Base-by-base conservation (phyloP, 2,888 invertebrate genomes). In the Hoplodrina blanda region DNA sequence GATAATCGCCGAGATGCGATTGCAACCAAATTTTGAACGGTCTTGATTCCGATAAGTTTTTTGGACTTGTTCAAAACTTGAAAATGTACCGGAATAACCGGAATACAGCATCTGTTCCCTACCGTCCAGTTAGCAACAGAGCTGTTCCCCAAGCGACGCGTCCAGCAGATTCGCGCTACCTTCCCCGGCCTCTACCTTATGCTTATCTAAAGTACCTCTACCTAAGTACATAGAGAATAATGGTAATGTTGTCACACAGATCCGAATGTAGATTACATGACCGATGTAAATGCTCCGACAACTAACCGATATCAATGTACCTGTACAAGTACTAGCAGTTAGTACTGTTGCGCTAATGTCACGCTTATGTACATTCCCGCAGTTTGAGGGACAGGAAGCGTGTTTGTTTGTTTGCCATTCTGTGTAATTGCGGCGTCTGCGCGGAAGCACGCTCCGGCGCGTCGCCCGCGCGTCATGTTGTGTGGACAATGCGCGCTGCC, bases 391-490 rank as follows among this genome's bases (percentile, higher is more conserved):
- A 65, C 82, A 77, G 84, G 86, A 84, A 81, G 54, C 69, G 41
- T 59, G 65, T 69, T 62, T 72, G 73, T 85, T 67, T 73, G 72
- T 71, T 73, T 25, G 67, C 70, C 56, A 65, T 63, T 69, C 62
- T 63, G 68, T 33, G 54, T 82, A 73, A 85, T 84, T 73, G 82
- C 79, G 54, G 64, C 62, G 69, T 75, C 37, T 46, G 54, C 11
- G 65, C 85, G 82, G 85, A 85, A 73, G 33, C 71, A 72, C 83
- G 82, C 64, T 69, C 55, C 54, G 54, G 62, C 69, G 55, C 67
- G n/a, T n/a, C 17, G 53, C 10, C 57, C 15, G n/a, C 30, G 33
- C 25, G 46, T 46, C 30, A 60, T 61, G 56, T 63, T 74, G 55
- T 61, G 25, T n/a, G 41, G 15, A 66, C 70, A 62, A 66, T 62